Evolutionary conservation across 2,888 invertebrate genomes (phyloP).

Genomic region (Limenitis camilla): DNA sequence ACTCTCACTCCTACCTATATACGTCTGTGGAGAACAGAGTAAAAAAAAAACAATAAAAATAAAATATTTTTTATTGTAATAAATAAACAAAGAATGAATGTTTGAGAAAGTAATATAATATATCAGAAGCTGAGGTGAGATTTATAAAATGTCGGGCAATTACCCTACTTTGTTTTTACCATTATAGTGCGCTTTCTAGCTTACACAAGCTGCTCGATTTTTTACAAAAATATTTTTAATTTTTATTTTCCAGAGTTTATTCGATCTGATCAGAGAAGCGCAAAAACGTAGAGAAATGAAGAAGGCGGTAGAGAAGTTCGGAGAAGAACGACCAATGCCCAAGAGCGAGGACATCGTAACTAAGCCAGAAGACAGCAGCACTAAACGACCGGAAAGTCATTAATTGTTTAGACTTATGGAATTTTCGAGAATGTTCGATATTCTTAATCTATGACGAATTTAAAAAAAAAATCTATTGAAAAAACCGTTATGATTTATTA

Average conservation of each 20-base stretch:
- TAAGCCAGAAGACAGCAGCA: constrained; percentile 42
- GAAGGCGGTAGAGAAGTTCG: constrained; percentile 44
- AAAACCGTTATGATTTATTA: too few relatives aligned
- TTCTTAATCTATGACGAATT: neutral
- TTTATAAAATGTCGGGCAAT: neutral
- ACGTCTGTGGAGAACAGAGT: too few relatives aligned
- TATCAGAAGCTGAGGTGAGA: neutral
- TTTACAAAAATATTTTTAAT: neutral
- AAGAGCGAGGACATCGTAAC: constrained; percentile 51
- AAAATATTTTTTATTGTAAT: too few relatives aligned
- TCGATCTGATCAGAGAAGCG: constrained; percentile 63
- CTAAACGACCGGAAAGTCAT: constrained; percentile 56
- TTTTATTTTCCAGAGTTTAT: constrained; percentile 52
- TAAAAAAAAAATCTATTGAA: too few relatives aligned
- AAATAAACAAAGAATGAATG: too few relatives aligned
- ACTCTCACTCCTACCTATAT: too few relatives aligned
- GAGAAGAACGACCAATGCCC: constrained; percentile 35
- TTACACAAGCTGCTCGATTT: too few relatives aligned
- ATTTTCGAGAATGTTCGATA: neutral
- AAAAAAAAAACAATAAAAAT: too few relatives aligned
- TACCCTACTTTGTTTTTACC: too few relatives aligned
- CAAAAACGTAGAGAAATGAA: constrained; percentile 59
- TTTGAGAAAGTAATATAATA: too few relatives aligned
- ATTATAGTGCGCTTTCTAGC: too few relatives aligned
- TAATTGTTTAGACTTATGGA: constrained; percentile 31